Evolutionary conservation across 2,113 vertebrate genomes (phyloP), one percentile per base, ranked within the genome.

Genomic region (Gorsachius goisagi): DNA sequence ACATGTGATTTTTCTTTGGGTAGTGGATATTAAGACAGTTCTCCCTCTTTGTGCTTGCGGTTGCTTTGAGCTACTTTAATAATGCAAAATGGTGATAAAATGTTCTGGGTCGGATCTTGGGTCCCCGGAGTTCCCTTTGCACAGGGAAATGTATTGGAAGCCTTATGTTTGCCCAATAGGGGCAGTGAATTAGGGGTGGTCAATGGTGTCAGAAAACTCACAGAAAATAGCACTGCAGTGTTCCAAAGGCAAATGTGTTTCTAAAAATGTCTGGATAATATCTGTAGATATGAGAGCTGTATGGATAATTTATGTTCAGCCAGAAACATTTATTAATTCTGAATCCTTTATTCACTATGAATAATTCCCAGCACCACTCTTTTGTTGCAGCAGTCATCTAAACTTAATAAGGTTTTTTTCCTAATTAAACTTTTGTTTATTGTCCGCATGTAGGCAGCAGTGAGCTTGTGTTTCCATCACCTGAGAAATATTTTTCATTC

Each of bases 401-500:
- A 90, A 86, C 50, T 30, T 63, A 80, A 66, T 50, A 33, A 14
- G 6, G 1, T 0, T 23, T 73, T 84, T 37, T 47, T 58, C 41
- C 18, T 66, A 50, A 69, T 79, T 76, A 55, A 50, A 6, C 3
- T 76, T 82, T 66, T 67, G 32, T 76, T 95, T 83, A 41, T 78
- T 72, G 9, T 59, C 55, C 1, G 1, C 32, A 33, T 67, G 73
- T 39, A 59, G 30, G 7, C 15, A 85, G 22, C 0, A 0, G 4
- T 35, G 21, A 85, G 33, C 32, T 47, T 83, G 27, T 41, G 13
- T 81, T 90, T 93, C 19, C 15, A n/a, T 44, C 39, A 75, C 17
- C 12, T 64, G 5, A 77, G 44, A 73, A 90, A 45, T 28, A 81
- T 15, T 35, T 81, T 84, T 67, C 5, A 30, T 80, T 95, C 44